phyloP scores from a whole-genome alignment of 2,888 invertebrate genomes.

The Hypomecis punctinalis region DNA sequence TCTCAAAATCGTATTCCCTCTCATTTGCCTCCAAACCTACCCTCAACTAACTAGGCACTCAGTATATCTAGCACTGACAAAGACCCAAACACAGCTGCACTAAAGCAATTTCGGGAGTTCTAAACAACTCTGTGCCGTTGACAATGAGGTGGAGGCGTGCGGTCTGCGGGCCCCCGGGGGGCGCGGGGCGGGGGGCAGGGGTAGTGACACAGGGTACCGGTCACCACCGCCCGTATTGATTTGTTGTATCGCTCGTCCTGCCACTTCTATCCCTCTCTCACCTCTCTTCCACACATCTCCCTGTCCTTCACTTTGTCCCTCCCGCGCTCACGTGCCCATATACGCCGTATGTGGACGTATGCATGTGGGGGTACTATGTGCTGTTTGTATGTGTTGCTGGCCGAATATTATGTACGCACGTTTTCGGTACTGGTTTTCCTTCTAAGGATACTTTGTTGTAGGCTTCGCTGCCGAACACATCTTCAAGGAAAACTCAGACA shows the following conservation, averaged over 20 bases:
- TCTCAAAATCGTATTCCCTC: not conserved
- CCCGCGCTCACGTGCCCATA: conserved; percentile 75
- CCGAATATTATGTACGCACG: conserved; percentile 78
- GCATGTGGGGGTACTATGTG: conserved; percentile 65
- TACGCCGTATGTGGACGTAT: conserved; percentile 65
- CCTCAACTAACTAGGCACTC: conserved; percentile 19
- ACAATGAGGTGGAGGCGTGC: conserved; percentile 83
- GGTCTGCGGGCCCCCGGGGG: conserved; percentile 61
- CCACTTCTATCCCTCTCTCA: conserved; percentile 76
- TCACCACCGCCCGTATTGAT: conserved; percentile 86
- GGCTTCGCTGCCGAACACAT: conserved; percentile 21
- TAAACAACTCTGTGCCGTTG: conserved; percentile 78
- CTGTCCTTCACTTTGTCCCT: conserved; percentile 64
- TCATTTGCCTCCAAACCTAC: not conserved
- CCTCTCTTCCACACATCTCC: conserved; percentile 55
- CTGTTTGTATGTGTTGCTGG: conserved; percentile 68
- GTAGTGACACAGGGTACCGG: conserved; percentile 85
- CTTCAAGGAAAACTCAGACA: not conserved
- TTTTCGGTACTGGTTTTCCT: conserved; percentile 71
- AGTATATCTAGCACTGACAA: conserved; percentile 38
- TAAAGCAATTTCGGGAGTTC: conserved; percentile 63
- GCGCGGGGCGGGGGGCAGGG: conserved; percentile 36
- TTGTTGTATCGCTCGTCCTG: conserved; percentile 86
- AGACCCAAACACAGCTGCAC: conserved; percentile 52
- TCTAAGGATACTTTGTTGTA: conserved; percentile 47